Evolutionary conservation across 2,797 vertebrate species (phyloP).

Genomic region (Platalea minor): DNA sequence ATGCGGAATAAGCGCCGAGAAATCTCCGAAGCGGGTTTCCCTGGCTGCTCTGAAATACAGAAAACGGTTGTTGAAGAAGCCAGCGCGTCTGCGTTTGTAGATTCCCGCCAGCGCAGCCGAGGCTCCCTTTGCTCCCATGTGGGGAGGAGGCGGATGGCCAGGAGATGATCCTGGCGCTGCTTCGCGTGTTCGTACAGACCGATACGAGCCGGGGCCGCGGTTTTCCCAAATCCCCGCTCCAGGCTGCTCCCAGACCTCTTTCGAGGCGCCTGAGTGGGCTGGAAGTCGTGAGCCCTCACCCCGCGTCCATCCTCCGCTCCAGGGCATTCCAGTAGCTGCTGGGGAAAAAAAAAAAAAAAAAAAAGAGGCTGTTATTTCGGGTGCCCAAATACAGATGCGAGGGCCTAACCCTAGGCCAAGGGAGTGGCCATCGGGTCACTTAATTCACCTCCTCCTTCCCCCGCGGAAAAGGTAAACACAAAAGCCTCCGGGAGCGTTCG

Average conservation of each 20-base stretch:
- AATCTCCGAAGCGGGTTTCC: fast-evolving
- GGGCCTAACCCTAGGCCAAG: not conserved
- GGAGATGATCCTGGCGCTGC: fast-evolving
- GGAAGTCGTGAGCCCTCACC: not conserved
- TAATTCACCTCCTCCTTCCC: not conserved
- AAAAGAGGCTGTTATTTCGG: not conserved
- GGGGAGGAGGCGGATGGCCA: fast-evolving
- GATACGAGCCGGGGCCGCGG: not conserved
- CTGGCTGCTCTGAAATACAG: fast-evolving
- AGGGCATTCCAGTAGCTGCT: not conserved
- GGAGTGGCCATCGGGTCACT: not conserved
- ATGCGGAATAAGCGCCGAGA: fast-evolving
- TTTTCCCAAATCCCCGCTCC: not conserved
- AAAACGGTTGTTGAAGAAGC: fast-evolving
- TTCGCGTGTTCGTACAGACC: fast-evolving
- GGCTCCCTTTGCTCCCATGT: not conserved
- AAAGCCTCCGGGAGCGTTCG: not conserved
- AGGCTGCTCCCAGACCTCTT: not conserved
- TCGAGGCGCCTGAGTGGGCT: fast-evolving
- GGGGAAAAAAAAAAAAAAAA: not conserved
- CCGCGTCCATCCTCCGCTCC: fast-evolving
- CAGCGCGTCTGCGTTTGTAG: fast-evolving
- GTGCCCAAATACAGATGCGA: not conserved
- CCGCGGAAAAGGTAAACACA: not conserved
- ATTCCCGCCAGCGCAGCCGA: not conserved